Evolutionary conservation across 2,113 vertebrate genomes (phyloP).

Genomic region (Triplophysa dalaica): DNA sequence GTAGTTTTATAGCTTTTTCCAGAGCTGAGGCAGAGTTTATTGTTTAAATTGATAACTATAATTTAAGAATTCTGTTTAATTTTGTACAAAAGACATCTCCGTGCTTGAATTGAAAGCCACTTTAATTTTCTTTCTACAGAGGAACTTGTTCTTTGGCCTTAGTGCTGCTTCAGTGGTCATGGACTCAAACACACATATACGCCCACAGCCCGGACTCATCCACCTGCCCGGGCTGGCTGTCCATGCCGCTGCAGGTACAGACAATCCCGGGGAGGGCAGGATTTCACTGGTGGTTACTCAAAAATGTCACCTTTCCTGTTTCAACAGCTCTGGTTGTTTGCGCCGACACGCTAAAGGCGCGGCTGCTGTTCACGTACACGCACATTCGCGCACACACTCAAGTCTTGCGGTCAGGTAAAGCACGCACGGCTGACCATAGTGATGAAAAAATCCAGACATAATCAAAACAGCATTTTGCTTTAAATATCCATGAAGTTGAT

Average conservation of each 20-base stretch:
- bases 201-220: constrained; percentile 61
- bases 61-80: neutral
- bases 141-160: constrained; percentile 44
- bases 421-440: constrained; percentile 65
- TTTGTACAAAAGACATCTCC: neutral
- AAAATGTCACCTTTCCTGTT: constrained; percentile 86
- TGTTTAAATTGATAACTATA: no score
- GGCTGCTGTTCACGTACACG: constrained; percentile 57
- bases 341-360: constrained; percentile 76
- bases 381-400: constrained; percentile 39
- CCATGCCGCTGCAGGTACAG: constrained; percentile 74
- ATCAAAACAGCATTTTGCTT: constrained; percentile 21
- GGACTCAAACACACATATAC: constrained; percentile 62
- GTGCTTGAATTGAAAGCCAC: neutral
- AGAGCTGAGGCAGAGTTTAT: no score
- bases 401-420: constrained; percentile 74
- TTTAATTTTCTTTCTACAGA: neutral
- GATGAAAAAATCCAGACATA: constrained; percentile 52
- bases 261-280: constrained; percentile 72
- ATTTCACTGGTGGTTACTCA: constrained; percentile 76
- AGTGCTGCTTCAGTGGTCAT: constrained; percentile 42
- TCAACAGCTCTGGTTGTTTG: constrained; percentile 71
- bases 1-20: no score
- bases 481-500: neutral
- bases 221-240: constrained; percentile 66